Base-by-base conservation (phyloP, 2,113 vertebrate species). In the Vidua macroura region DNA sequence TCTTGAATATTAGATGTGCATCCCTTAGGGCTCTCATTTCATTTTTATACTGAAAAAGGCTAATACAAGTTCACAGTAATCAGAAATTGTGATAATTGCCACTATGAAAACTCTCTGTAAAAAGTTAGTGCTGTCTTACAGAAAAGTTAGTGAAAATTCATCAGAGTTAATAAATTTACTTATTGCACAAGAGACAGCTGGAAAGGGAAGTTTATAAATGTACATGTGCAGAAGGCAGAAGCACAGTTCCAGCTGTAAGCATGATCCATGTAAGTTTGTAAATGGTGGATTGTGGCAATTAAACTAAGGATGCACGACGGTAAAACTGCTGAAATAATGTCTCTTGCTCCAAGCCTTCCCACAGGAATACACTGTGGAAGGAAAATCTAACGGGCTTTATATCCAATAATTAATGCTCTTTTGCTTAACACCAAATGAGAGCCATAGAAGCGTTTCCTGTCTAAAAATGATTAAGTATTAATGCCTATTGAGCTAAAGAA, bases 401-500 rank as follows among this genome's bases (percentile, higher is more conserved):
- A 72, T 20, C 66, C 53, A 66, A 9, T 95, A 97, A 96, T 93
- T 68, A 96, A 83, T 82, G 68, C 85, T 90, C 69, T 72, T 80
- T 75, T 92, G 63, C 44, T 83, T 88, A 86, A 77, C 59, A 31
- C 89, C 89, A 95, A 96, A 72, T 33, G 64, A 95, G 81, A 88
- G 55, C 60, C 43, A 64, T 10, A 30, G 56, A 46, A 92, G 37
- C 19, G 20, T 83, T 83, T 88, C 59, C 81, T 92, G 92, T 68
- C 82, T 82, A 86, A 91, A 95, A 76, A 92, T 93, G 84, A 96
- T 97, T 84, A 97, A 96, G 74, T 84, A 94, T 94, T 95, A 93
- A 93, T 89, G 51, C 27, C 55, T 13, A 53, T 46, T 17, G 81
- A 68, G 49, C 64, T 88, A 48, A 91, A 91, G 59, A 91, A 55